Conservation (phyloP, 1,140 invertebrate genomes). For the Ganaspis sp. region DNA sequence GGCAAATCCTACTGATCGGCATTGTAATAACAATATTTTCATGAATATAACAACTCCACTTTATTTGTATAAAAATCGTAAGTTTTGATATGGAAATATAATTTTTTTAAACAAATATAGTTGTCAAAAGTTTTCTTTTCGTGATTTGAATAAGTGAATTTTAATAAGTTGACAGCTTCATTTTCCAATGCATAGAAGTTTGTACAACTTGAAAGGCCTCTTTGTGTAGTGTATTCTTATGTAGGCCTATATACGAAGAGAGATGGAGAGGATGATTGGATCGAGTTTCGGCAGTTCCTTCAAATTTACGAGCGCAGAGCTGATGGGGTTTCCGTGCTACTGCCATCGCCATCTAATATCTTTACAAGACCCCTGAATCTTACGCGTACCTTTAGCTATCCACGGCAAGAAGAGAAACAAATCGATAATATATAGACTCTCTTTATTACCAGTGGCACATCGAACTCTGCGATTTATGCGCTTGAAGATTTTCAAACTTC, state of each 20-base stretch:
- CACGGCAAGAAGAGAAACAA: conserved; percentile 47
- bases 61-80: no score
- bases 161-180: conserved; percentile 28
- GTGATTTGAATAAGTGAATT: conserved; percentile 24
- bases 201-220: conserved; percentile 38
- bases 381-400: conserved; percentile 42
- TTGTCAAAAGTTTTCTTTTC: neutral
- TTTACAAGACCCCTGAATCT: conserved; percentile 60
- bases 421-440: conserved; percentile 54
- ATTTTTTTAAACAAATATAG: no score
- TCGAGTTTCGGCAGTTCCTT: conserved; percentile 65
- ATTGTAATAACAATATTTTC: no score
- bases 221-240: conserved; percentile 66
- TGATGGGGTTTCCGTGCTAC: conserved; percentile 73
- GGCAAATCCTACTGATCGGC: no score
- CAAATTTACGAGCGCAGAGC: conserved; percentile 68
- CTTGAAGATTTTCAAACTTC: conserved; percentile 35
- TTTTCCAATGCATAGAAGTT: conserved; percentile 1
- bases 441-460: conserved; percentile 49
- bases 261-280: conserved; percentile 39
- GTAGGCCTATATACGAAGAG: conserved; percentile 55
- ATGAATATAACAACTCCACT: no score
- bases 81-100: no score
- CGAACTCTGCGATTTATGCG: conserved; percentile 49
- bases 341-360: conserved; percentile 66